These are phyloP conservation scores for Atethmia centrago DNA, from an alignment of 2,888 invertebrate species.

Conservation along the genomic window DNA sequence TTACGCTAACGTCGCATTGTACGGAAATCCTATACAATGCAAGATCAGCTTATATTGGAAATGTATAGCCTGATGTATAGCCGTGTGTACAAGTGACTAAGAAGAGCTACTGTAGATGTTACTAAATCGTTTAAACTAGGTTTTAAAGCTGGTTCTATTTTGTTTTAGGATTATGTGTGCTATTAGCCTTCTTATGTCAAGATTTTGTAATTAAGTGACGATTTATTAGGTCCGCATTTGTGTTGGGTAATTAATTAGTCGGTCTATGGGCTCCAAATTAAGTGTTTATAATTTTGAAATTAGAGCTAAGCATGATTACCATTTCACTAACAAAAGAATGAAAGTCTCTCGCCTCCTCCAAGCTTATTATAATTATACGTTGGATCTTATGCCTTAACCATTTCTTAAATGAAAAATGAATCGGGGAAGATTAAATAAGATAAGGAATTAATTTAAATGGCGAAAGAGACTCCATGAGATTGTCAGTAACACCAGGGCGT, in stretches of 20 bases:
- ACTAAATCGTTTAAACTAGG: constrained; percentile 22
- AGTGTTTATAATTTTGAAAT: background rate
- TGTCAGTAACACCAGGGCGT: too few relatives aligned
- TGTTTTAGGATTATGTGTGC: constrained; percentile 1
- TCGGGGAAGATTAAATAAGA: background rate
- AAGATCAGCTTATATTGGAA: too few relatives aligned
- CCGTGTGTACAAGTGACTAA: too few relatives aligned
- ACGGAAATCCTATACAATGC: too few relatives aligned
- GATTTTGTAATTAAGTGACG: background rate
- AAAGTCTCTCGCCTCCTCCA: background rate
- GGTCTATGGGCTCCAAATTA: background rate
- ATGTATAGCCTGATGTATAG: too few relatives aligned
- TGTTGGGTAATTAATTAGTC: background rate
- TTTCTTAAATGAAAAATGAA: background rate
- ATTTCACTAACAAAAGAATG: background rate
- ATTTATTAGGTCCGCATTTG: constrained; percentile 2
- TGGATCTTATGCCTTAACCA: too few relatives aligned
- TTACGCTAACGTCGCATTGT: too few relatives aligned
- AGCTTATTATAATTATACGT: background rate
- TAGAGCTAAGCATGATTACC: background rate
- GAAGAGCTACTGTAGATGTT: constrained; percentile 25
- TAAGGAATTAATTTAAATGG: background rate
- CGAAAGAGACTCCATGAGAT: too few relatives aligned
- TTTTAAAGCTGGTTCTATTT: constrained; percentile 10
- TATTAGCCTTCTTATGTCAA: constrained; percentile 10